Evolutionary conservation across 2,113 vertebrate species (phyloP), one percentile per base, ranked within the genome.

Genomic region (Epinephelus fuscoguttatus): DNA sequence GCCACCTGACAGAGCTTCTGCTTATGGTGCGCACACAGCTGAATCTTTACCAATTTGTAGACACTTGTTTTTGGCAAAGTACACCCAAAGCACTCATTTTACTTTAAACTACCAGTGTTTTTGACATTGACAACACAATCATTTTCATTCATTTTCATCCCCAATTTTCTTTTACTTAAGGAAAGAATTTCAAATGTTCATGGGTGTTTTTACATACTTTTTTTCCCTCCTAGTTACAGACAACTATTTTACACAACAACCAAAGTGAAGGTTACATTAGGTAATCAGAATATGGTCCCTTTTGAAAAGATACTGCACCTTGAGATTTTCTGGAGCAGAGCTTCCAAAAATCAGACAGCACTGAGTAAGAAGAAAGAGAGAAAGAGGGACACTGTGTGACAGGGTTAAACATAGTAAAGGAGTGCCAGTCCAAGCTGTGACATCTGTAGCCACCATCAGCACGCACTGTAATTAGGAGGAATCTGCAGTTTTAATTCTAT

Each of bases 361-460:
- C 40, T 27, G 17, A 30, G 27, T 40, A 0, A 62, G 9, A 19
- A 6, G 23, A 57, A 25, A 14, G 55, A 67, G 60, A 82, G 45
- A 27, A 59, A 68, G 82, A 64, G 55, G 52, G 60, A 64, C 76
- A 64, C 50, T 59, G 40, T 86, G 78, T 88, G 88, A 85, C 90
- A 76, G 86, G 80, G 93, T 92, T 90, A 87, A 89, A 91, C 80
- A 85, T 49, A 62, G 87, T 91, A 88, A 94, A 82, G 80, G 47
- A 88, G 88, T 60, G 33, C 56, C 75, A 37, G 78, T 82, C 82
- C 86, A 90, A 83, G 70, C 91, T 66, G 84, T 93, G 93, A 93
- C 94, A 95, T 95, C 93, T 94, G 93, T 90, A 84, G 93, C 90
- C 91, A 87, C 91, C 89, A 70, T 86, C 60, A 77, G 72, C 67